Evolutionary conservation across 2,888 invertebrate species (phyloP), one percentile per base, ranked within the genome.

Genomic region (Hoplodrina blanda): DNA sequence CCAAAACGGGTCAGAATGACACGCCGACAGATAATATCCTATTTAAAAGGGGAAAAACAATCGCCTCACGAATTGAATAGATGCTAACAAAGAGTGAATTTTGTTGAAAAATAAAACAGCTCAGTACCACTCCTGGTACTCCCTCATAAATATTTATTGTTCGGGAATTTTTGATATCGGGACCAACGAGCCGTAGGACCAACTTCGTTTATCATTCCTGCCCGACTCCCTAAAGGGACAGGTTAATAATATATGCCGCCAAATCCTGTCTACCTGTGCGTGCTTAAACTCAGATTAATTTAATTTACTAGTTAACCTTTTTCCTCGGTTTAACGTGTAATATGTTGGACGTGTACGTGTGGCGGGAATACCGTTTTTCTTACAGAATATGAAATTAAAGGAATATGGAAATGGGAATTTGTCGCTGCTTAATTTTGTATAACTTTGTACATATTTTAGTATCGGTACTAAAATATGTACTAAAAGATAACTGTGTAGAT

Each of bases 81-180:
- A 50, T 37, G 49, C 37, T 65, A 64, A 79, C 81, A 85, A 82
- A 73, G 65, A 69, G 37, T 25, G 66, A 60, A 55, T 68, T 37
- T 73, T 56, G 69, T 66, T 73, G 62, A 75, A 78, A 79, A 67
- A 75, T 76, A 77, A 79, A 76, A 74, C 70, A 62, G 59, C 69
- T 65, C 30, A 64, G 69, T 52, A 53, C 52, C 64, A 30, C 62
- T 37, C 37, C 60, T 19, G 25, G 62, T 19, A 52, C 56, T 50
- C 7, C 10, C 54, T 80, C 81, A 88, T 90, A 86, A 87, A 89
- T 90, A 90, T 88, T 87, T 87, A 88, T 86, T 81, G 75, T 62
- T 56, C 33, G 49, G 68, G 81, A 87, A 81, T 87, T 85, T 87
- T 85, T 85, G 80, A 85, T 85, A 83, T 73, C 56, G 60, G 46